Percentiles rank a stretch among this genome's conserved stretches.
Conservation (phyloP, 2,113 vertebrate species). For the Bos indicus region DNA sequence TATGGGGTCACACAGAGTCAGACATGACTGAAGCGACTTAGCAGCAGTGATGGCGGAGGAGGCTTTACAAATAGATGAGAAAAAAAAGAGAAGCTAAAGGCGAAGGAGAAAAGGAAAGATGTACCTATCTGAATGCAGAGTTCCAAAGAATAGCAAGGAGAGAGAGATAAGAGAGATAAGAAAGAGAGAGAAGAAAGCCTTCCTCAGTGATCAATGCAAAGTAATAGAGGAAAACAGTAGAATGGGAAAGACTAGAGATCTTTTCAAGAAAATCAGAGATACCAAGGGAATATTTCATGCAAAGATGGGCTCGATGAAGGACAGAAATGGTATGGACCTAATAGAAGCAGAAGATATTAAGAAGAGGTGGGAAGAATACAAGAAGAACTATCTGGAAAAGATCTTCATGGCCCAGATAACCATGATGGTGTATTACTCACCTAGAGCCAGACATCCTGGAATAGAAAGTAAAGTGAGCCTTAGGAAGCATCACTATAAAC, state of each 20-base stretch:
- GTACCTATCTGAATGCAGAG: neutral
- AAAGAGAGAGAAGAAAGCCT: neutral
- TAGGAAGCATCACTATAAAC: neutral
- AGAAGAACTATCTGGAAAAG: neutral
- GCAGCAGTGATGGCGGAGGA: accelerated
- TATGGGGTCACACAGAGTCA: neutral
- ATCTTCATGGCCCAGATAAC: neutral
- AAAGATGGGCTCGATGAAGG: neutral
- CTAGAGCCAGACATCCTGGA: neutral
- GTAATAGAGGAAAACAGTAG: neutral
- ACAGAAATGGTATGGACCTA: neutral
- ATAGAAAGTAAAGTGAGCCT: neutral
- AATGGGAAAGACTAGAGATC: neutral
- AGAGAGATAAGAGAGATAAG: too few relatives aligned
- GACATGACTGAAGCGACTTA: neutral
- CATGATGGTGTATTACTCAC: neutral
- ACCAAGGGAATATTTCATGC: neutral
- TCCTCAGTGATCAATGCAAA: neutral
- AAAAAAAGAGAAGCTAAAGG: neutral
- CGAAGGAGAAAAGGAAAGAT: neutral
- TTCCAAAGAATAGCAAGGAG: neutral
- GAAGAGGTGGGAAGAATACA: neutral
- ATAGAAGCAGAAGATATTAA: neutral
- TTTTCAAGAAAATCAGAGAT: neutral
- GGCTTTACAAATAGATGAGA: neutral